phyloP scores from a whole-genome alignment of 2,113 vertebrate species.

The Ibidorhyncha struthersii region DNA sequence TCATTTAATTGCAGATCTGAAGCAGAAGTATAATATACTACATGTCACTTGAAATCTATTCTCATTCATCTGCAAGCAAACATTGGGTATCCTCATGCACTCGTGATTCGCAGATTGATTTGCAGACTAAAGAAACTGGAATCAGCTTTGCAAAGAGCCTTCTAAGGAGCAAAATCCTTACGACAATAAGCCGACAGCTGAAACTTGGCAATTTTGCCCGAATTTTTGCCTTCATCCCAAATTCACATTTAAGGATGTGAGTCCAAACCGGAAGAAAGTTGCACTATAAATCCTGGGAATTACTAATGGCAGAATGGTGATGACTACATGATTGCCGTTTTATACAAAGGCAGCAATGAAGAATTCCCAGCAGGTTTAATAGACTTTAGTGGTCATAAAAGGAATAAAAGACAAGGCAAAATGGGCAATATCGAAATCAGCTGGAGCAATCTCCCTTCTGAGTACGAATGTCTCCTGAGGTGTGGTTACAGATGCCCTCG shows the following conservation, averaged over 20 bases:
- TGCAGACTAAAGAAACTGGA: not conserved
- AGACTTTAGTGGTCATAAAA: not conserved
- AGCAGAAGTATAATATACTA: not conserved
- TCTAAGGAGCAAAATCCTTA: not conserved
- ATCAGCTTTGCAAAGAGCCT: not conserved
- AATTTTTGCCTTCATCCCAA: not conserved
- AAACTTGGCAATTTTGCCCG: not conserved
- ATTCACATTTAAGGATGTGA: not conserved
- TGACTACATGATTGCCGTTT: not conserved
- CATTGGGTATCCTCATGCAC: not conserved
- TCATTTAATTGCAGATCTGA: not conserved
- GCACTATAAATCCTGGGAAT: not conserved
- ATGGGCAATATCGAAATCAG: not conserved
- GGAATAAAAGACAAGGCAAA: not conserved
- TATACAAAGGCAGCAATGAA: not conserved
- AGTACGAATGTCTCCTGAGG: not conserved
- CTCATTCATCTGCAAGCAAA: not conserved
- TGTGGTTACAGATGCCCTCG: not conserved
- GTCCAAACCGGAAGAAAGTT: not conserved
- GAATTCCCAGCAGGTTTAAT: not conserved
- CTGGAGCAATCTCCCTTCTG: not conserved
- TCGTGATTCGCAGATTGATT: not conserved
- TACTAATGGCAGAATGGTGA: not conserved
- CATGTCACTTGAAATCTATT: not conserved
- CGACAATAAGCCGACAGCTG: not conserved